Evolutionary conservation across 2,113 vertebrate species (phyloP).

Genomic region (Psittacus erithacus): DNA sequence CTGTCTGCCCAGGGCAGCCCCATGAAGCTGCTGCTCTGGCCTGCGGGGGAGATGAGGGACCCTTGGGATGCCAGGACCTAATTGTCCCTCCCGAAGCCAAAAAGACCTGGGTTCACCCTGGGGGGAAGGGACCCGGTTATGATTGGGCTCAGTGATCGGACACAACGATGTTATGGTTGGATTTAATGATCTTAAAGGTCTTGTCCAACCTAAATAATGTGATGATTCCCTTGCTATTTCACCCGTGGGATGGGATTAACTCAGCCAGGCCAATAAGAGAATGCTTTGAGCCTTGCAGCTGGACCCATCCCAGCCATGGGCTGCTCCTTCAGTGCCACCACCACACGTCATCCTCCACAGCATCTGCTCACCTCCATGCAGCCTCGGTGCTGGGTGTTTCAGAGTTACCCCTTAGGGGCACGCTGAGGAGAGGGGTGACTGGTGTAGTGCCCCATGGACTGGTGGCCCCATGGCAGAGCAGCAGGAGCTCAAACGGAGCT

Average conservation of each 20-base stretch:
- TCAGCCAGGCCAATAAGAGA: fast-evolving
- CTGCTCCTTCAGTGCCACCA: not conserved
- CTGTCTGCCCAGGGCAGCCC: not conserved
- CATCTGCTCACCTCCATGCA: not conserved
- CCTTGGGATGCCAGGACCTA: not conserved
- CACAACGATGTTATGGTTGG: not conserved
- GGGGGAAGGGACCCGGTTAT: not conserved
- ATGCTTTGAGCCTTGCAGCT: no score
- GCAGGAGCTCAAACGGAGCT: fast-evolving
- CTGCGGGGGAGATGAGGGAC: fast-evolving
- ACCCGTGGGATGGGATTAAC: fast-evolving
- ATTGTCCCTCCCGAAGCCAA: fast-evolving
- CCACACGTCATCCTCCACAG: fast-evolving
- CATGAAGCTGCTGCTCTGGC: not conserved
- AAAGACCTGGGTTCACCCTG: not conserved
- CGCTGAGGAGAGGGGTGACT: fast-evolving
- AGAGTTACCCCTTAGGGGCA: not conserved
- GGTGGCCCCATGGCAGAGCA: not conserved
- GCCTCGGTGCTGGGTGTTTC: fast-evolving
- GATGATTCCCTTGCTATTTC: not conserved
- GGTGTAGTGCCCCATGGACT: fast-evolving
- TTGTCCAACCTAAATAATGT: not conserved
- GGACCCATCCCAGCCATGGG: fast-evolving
- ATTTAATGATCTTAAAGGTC: not conserved
- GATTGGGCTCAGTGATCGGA: not conserved